Evolutionary conservation across 1,140 invertebrate genomes (phyloP).

Genomic region (Drosophila pallidifrons): DNA sequence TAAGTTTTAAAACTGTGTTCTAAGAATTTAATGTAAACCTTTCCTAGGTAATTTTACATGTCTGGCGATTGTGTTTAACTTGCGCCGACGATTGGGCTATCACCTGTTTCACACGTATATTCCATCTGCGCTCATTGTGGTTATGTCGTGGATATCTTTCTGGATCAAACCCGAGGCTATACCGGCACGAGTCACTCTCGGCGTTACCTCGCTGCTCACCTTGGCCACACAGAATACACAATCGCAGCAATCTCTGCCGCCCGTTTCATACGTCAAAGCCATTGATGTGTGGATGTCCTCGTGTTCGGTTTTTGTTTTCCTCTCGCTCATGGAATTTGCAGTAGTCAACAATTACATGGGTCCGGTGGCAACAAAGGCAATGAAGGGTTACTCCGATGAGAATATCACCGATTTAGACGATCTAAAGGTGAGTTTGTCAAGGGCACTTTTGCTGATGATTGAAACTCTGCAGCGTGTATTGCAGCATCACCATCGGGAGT

Average conservation of each 20-base stretch:
- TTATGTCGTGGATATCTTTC: slow-evolving; percentile 97
- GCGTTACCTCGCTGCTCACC: slow-evolving; percentile 93
- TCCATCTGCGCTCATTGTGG: slow-evolving; percentile 94
- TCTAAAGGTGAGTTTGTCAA: slow-evolving; percentile 87
- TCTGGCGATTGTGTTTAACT: slow-evolving; percentile 93
- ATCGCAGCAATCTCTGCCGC: slow-evolving; percentile 95
- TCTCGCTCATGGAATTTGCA: slow-evolving; percentile 96
- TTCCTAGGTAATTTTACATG: slow-evolving; percentile 93
- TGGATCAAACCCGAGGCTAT: slow-evolving; percentile 97
- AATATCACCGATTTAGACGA: slow-evolving; percentile 91
- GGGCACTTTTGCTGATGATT: slow-evolving; percentile 4
- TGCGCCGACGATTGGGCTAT: slow-evolving; percentile 93
- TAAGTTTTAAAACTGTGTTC: background rate
- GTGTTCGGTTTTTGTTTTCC: slow-evolving; percentile 96
- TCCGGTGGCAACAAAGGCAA: slow-evolving; percentile 93
- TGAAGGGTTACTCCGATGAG: slow-evolving; percentile 96
- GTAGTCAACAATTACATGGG: slow-evolving; percentile 97
- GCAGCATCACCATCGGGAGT: slow-evolving; percentile 86
- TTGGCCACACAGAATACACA: slow-evolving; percentile 95
- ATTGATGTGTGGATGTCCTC: slow-evolving; percentile 98
- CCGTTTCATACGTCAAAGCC: slow-evolving; percentile 95
- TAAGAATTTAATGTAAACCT: background rate
- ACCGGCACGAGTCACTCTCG: slow-evolving; percentile 86
- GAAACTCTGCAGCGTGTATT: slow-evolving; percentile 40
- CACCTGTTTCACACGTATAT: slow-evolving; percentile 96